These are phyloP conservation scores for Cebidichthys violaceus DNA, from an alignment of 2,113 vertebrate species.

Conservation along the genomic window DNA sequence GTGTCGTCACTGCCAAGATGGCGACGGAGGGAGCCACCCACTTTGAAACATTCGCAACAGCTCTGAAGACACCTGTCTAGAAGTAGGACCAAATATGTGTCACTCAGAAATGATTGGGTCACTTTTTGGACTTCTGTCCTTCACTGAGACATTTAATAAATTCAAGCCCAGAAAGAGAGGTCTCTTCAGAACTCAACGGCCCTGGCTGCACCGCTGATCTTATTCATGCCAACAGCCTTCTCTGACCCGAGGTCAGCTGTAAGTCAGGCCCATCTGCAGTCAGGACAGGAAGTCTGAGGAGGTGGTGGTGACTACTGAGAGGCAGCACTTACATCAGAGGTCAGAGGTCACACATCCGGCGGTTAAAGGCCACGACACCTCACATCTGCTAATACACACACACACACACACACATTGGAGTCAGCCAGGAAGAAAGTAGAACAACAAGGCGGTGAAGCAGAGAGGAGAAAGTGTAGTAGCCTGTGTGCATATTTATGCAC, in stretches of 20 bases:
- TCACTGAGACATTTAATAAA: neutral
- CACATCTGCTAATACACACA: neutral
- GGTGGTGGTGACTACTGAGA: neutral
- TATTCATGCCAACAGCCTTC: neutral
- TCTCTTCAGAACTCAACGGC: neutral
- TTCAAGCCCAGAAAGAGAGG: neutral
- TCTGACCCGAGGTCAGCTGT: constrained; percentile 12
- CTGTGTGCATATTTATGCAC: neutral
- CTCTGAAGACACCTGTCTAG: neutral
- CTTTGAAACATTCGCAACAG: too few relatives aligned
- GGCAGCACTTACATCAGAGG: constrained; percentile 16
- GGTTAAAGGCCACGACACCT: neutral
- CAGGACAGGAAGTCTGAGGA: constrained; percentile 12
- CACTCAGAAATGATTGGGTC: neutral
- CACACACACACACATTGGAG: neutral
- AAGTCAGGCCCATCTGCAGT: neutral
- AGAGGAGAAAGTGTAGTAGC: neutral
- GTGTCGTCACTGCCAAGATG: too few relatives aligned
- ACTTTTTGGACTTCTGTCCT: neutral
- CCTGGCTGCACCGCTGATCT: neutral
- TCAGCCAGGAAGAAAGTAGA: neutral
- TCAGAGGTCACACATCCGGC: constrained; percentile 27
- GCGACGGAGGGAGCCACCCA: too few relatives aligned
- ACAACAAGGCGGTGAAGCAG: neutral
- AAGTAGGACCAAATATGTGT: constrained; percentile 14